Evolutionary conservation across 2,797 vertebrate genomes (phyloP).

Genomic region (Carapus acus): DNA sequence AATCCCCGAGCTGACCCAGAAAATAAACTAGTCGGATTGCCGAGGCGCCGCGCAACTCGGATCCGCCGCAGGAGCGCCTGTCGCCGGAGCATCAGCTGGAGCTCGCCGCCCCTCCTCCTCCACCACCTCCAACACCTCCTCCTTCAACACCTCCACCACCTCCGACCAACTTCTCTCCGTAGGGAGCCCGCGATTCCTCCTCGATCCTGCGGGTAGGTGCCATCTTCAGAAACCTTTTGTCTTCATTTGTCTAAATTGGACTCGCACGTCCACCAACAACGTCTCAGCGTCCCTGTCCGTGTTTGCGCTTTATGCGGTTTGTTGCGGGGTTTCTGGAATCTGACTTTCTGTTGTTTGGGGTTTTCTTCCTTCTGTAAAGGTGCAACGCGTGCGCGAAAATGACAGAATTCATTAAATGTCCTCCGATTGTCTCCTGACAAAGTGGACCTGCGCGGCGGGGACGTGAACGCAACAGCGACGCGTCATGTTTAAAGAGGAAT

Average conservation of each 20-base stretch:
- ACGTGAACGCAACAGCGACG: too few species aligned
- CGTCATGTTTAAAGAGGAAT: too few species aligned
- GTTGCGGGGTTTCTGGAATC: too few species aligned
- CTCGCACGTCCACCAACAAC: background rate
- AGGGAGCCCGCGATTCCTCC: too few species aligned
- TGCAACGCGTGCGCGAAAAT: too few species aligned
- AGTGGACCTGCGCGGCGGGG: too few species aligned
- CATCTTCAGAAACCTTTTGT: conserved; percentile 14
- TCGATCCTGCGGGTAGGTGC: conserved; percentile 44
- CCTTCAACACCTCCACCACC: conserved; percentile 22
- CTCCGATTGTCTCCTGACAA: too few species aligned
- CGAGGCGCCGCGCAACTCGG: conserved; percentile 40
- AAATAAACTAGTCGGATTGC: conserved; percentile 69
- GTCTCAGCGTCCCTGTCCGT: background rate
- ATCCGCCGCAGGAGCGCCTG: conserved; percentile 60
- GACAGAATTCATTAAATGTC: too few species aligned
- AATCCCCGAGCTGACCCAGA: conserved; percentile 77
- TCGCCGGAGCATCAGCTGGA: conserved; percentile 58
- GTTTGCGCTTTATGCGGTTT: too few species aligned
- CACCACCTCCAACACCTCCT: conserved; percentile 12
- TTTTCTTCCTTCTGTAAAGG: too few species aligned
- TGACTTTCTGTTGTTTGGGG: too few species aligned
- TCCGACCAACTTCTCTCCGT: conserved; percentile 42
- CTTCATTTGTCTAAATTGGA: conserved; percentile 5
- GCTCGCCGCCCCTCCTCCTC: conserved; percentile 26